A percentile compares a stretch with the other conserved stretches of the same genome.
Evolutionary conservation across 2,113 vertebrate species (phyloP).

Genomic region (Setophaga petechia): DNA sequence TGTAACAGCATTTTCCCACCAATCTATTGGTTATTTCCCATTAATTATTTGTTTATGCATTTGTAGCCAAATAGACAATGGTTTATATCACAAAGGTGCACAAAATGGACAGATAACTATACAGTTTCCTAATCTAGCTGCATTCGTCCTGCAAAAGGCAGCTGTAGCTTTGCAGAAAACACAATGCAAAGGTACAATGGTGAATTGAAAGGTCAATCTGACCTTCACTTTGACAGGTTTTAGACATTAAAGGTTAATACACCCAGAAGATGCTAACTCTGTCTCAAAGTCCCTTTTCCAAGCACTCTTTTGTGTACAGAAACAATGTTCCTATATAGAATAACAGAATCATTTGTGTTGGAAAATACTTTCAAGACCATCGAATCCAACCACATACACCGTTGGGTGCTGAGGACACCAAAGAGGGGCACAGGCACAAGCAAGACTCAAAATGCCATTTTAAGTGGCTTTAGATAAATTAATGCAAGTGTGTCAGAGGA

Average conservation of each 20-base stretch:
- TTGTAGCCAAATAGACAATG: background rate
- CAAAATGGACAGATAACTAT: background rate
- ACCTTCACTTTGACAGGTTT: constrained; percentile 18
- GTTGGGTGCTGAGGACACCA: accelerated
- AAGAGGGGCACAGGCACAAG: background rate
- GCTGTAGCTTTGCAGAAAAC: background rate
- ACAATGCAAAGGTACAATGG: background rate
- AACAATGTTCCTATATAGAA: background rate
- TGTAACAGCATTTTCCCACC: background rate
- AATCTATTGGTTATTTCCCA: background rate
- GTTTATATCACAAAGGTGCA: background rate
- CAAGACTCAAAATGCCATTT: background rate
- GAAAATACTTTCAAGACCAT: background rate
- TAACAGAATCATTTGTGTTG: background rate
- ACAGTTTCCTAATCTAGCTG: background rate
- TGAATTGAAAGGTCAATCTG: constrained; percentile 18
- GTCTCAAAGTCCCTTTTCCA: background rate
- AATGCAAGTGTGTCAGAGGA: background rate
- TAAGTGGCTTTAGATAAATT: background rate
- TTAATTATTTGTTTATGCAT: background rate
- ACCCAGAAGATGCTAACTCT: background rate
- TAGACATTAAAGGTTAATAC: constrained; percentile 12
- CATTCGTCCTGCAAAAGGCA: background rate
- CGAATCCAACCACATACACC: accelerated
- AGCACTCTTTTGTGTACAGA: background rate